Evolutionary conservation across 2,888 invertebrate species (phyloP), one percentile per base, ranked within the genome.

Genomic region (Synanthedon vespiformis): DNA sequence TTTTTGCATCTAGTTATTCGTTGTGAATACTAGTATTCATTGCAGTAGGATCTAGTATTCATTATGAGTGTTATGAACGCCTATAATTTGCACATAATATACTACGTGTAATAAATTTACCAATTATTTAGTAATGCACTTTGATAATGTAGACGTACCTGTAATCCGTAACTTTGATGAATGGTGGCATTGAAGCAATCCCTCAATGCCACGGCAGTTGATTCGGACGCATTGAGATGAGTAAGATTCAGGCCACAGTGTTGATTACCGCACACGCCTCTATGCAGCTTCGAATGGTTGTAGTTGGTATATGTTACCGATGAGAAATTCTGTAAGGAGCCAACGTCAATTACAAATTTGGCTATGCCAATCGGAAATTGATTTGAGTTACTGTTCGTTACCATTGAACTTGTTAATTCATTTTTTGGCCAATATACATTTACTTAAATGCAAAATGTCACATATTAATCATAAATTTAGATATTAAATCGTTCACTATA

Each of bases 201-300:
- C 51, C 60, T 78, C 52, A 86, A 55, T 0, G 67, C 63, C 0
- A 48, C 50, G 0, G 68, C 74, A 0, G 84, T 77, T 0, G 66
- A 56, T 1, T 74, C 67, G 1, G 68, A 67, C 0, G 58, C 77
- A n/a, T 77, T 72, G 0, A 71, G 77, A 41, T 86, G 81, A 0
- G 75, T 77, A 11, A 65, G 52, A 59, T 85, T 81, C 51, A 87
- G 55, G 0, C 82, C 80, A 51, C 86, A 87, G 4, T 72, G 66
- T 52, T 82, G 58, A 0, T 80, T 80, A 0, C 72, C 86, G 54
- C 86, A 87, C 0, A 86, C 76, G 3, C 86, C 86, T 47, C 86
- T 67, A 49, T 86, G 86, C 4, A 87, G 63, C 55, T 85, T 84
- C 0, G 74, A 64, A 54, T 87, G 86, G 58, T 75, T 70, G 60